Percentiles rank a stretch among this genome's conserved stretches.
phyloP scores from a whole-genome alignment of 2,888 invertebrate genomes.

The Latrodectus hesperus region DNA sequence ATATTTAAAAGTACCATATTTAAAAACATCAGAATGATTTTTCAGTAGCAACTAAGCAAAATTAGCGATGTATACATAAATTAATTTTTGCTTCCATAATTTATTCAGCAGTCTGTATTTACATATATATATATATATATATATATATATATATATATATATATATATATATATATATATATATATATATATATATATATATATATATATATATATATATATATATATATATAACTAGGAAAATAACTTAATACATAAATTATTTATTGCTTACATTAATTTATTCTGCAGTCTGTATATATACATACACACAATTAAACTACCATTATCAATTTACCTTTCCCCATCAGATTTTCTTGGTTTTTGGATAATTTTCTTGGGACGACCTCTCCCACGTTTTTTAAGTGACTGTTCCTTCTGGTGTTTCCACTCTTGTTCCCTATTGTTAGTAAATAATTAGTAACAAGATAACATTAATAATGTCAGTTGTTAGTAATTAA shows the following conservation, averaged over 20 bases:
- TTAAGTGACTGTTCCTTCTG: slow-evolving; percentile 28
- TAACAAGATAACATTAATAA: not conserved
- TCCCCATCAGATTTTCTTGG: slow-evolving; percentile 23
- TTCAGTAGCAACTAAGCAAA: no score
- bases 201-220: no score
- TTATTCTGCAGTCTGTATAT: no score
- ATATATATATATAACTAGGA: not conserved
- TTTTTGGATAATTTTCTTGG: slow-evolving; percentile 6
- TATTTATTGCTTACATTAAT: not conserved
- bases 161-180: no score
- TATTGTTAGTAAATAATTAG: not conserved
- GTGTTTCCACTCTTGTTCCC: slow-evolving; percentile 54
- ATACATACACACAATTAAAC: no score
- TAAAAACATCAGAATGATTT: no score
- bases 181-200: no score
- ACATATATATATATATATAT: no score
- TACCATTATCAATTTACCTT: slow-evolving; percentile 6
- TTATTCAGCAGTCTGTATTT: no score
- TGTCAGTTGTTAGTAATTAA: not conserved
- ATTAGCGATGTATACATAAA: not conserved
- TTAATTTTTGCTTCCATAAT: not conserved
- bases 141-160: no score
- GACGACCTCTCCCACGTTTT: slow-evolving; percentile 44
- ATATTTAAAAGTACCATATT: no score
- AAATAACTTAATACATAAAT: not conserved